Base-by-base conservation (phyloP, 2,888 invertebrate species). In the Noctuana brunneofusca region DNA sequence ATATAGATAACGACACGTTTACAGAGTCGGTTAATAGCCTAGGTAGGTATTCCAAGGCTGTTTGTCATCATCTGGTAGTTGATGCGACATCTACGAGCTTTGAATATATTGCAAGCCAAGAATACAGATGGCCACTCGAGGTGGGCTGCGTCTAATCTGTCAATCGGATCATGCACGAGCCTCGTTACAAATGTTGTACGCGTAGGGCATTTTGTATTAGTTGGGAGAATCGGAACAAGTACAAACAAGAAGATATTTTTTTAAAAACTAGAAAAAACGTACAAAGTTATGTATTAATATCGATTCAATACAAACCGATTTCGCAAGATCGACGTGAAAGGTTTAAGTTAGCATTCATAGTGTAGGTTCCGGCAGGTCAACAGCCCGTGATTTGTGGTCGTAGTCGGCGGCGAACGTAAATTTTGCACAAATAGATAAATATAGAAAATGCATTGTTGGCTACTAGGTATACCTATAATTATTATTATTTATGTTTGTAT, bases 351-450 rank as follows among this genome's bases (percentile, higher is more conserved):
- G 78, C 76, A 82, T 80, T 81, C 77, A 77, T 75, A 71, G 70
- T 52, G 72, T 66, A 82, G 81, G 57, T 63, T 75, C 78, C 78
- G 79, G 78, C 84, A 81, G 89, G 87, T 88, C 88, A 89, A 89
- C 84, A 89, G 86, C 88, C 89, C 80, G 77, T 75, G 80, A 84
- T 62, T 84, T 84, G 81, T 81, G 79, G 82, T 83, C 79, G 78
- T 78, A 78, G 76, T 83, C 80, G 80, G 81, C 80, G 80, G 79
- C 80, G 80, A 80, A 81, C 79, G 76, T 75, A 74, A 76, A 76
- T 83, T 84, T 83, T 79, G 81, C 83, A 80, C 76, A 72, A 69
- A 73, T 68, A 63, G 43, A 50, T n/a, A 48, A 57, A 46, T 35
- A 35, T 11, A 58, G 46, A 57, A 56, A 50, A 35, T 41, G 18